Evolutionary conservation across 2,113 vertebrate species (phyloP), one percentile per base, ranked within the genome.

Genomic region (Butorides virescens): DNA sequence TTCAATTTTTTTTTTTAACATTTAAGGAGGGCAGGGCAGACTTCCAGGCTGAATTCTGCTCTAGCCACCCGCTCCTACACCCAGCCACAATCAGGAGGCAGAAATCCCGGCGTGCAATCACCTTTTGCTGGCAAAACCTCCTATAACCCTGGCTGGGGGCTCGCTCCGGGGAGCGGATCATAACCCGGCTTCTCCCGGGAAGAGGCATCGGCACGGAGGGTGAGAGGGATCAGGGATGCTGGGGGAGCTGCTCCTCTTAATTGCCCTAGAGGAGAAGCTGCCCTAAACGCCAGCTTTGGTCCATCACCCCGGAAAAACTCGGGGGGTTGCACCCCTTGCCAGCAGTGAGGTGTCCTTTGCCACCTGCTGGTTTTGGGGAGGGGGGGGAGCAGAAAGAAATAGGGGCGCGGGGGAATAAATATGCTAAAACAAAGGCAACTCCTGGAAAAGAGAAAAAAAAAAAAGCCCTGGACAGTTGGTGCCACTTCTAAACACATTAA

Each of bases 161-260:
- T 37, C 8, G 0, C 4, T 1, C 10, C 2, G 0, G 55, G 49
- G 37, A 55, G 5, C 1, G 0, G 23, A 50, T 32, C 5, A 0
- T 8, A 5, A 49, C 37, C 30, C 4, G 0, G 29, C 21, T 70
- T 44, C n/a, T 82, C 76, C 85, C 2, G 1, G 70, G 46, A 49
- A 20, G 4, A 76, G 47, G 14, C 44, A 17, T 5, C 7, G 0
- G 58, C 8, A 2, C 3, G 27, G 89, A 34, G 58, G 9, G 27
- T 3, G 2, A 42, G 72, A 71, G 11, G 8, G 36, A 19, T 86
- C 36, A 1, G 42, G 32, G 78, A 36, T 63, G 76, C 82, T 72
- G n/a, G 0, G 70, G 47, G 82, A 92, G 63, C 26, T 34, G 44
- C 26, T 89, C 21, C 76, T 29, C 46, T 6, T 66, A 56, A 61